These are phyloP conservation scores for Acleris literana DNA, from an alignment of 2,888 invertebrate genomes.

Conservation along the genomic window DNA sequence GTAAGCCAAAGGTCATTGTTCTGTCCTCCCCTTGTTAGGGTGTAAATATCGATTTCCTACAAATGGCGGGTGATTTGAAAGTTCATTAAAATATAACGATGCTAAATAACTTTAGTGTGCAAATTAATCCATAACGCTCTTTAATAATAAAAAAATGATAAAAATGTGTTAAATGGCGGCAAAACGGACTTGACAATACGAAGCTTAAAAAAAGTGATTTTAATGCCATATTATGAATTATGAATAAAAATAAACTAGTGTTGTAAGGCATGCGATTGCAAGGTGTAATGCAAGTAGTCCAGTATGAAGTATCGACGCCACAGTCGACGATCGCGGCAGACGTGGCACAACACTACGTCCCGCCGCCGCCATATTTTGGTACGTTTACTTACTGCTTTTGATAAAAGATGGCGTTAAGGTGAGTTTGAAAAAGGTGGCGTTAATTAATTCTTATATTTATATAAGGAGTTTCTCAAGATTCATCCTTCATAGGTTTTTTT, in stretches of 20 bases:
- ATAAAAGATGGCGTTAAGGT: no score
- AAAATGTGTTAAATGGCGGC: constrained; percentile 9
- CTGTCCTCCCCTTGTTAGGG: constrained; percentile 51
- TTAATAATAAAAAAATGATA: not conserved
- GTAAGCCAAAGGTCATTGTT: constrained; percentile 66
- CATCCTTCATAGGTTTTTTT: no score
- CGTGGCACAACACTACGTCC: constrained; percentile 74
- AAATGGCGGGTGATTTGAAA: constrained; percentile 69
- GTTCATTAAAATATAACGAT: constrained; percentile 38
- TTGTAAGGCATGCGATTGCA: constrained; percentile 83
- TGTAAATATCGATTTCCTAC: constrained; percentile 71
- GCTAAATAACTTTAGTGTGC: not conserved
- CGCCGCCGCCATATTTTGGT: constrained; percentile 80
- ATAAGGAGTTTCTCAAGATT: no score
- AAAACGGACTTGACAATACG: constrained; percentile 27
- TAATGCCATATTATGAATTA: not conserved
- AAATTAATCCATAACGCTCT: not conserved
- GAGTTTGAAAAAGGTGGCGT: no score
- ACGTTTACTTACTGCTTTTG: constrained; percentile 41
- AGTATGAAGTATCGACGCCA: constrained; percentile 83
- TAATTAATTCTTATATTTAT: no score
- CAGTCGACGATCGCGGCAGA: constrained; percentile 77
- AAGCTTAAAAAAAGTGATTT: not conserved
- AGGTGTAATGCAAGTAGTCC: constrained; percentile 86
- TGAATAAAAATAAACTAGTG: constrained; percentile 38